Conservation (phyloP, 2,797 vertebrate genomes). For the Choloepus didactylus region DNA sequence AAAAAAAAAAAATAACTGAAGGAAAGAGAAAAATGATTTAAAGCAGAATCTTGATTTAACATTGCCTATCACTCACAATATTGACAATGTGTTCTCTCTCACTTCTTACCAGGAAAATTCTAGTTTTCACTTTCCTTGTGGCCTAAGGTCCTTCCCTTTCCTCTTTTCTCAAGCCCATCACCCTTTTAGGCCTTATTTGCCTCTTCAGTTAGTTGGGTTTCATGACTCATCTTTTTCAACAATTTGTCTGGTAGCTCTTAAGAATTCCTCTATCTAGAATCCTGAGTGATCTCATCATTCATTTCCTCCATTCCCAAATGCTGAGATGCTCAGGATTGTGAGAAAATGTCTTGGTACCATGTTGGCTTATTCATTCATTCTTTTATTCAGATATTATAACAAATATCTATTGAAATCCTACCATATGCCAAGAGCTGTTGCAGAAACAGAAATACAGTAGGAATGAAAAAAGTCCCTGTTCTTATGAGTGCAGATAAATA, state of each 20-base stretch:
- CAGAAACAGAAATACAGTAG: background rate
- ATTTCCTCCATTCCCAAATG: background rate
- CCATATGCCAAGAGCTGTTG: background rate
- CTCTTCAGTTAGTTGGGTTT: background rate
- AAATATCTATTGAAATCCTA: background rate
- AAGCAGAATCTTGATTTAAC: background rate
- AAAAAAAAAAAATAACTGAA: background rate
- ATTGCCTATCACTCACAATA: background rate
- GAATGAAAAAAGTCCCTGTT: background rate
- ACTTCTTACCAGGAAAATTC: background rate
- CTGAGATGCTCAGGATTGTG: background rate
- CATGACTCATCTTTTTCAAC: background rate
- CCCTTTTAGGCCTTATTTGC: background rate
- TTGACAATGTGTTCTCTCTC: background rate
- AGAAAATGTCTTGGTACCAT: background rate
- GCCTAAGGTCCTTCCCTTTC: too few species aligned
- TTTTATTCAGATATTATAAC: background rate
- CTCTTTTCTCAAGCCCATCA: background rate
- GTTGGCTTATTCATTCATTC: background rate
- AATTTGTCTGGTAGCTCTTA: background rate
- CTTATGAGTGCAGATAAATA: background rate
- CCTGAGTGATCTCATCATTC: background rate
- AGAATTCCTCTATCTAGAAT: conserved; percentile 11
- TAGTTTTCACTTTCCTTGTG: background rate
- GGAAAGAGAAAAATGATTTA: background rate